Evolutionary conservation across 2,888 invertebrate species (phyloP).

Genomic region (Pyrrhia umbra): DNA sequence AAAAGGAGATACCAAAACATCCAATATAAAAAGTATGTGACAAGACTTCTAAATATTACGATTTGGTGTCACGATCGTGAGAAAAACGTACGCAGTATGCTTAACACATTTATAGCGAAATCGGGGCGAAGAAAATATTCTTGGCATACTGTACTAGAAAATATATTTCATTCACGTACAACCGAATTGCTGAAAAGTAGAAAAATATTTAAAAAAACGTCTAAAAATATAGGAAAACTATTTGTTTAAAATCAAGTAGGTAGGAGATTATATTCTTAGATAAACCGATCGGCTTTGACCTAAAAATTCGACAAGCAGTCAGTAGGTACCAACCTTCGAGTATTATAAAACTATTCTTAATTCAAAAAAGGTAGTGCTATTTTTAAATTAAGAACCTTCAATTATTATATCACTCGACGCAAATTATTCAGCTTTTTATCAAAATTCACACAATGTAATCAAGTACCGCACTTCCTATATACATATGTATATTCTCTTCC

Average conservation of each 20-base stretch:
- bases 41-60: slow-evolving; percentile 8
- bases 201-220: background rate
- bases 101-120: background rate
- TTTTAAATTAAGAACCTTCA: slow-evolving; percentile 3
- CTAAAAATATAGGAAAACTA: background rate
- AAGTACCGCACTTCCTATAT: slow-evolving; percentile 39
- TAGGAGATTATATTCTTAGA: background rate
- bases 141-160: background rate
- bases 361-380: too few relatives aligned
- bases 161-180: too few relatives aligned
- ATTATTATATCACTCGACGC: background rate
- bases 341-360: too few relatives aligned
- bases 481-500: slow-evolving; percentile 34
- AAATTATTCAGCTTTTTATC: slow-evolving; percentile 18
- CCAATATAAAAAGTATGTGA: slow-evolving; percentile 22
- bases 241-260: slow-evolving; percentile 6
- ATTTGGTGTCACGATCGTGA: background rate
- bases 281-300: slow-evolving; percentile 18
- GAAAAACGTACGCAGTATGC: slow-evolving; percentile 8
- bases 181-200: background rate
- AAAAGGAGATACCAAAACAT: slow-evolving; percentile 10
- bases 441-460: slow-evolving; percentile 25
- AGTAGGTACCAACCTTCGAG: background rate
- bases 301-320: slow-evolving; percentile 22
- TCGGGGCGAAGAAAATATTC: background rate